Percentiles rank a stretch among this genome's conserved stretches.
These are phyloP conservation scores for Limnephilus auricula DNA, from an alignment of 2,888 invertebrate species.

Conservation along the genomic window DNA sequence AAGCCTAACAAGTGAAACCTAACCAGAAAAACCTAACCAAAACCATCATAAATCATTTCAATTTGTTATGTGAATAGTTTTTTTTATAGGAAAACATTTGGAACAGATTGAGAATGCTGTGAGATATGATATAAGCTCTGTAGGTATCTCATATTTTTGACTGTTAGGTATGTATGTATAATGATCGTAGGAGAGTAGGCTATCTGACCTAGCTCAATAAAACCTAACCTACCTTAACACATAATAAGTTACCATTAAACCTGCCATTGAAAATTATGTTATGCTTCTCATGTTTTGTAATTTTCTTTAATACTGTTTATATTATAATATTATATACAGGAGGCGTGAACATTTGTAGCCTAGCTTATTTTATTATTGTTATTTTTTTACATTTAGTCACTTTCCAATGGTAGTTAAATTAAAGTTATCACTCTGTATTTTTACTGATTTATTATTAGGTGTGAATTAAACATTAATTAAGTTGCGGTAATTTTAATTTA, in stretches of 20 bases:
- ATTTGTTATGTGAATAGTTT: too few species aligned
- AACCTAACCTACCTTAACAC: background rate
- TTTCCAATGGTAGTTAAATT: background rate
- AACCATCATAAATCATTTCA: background rate
- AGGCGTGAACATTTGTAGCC: background rate
- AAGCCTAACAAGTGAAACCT: too few species aligned
- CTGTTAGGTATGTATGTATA: background rate
- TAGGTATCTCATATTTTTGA: background rate
- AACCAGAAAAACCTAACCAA: background rate
- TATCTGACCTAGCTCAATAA: slow-evolving; percentile 2
- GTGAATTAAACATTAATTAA: too few species aligned
- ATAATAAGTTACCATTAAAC: background rate
- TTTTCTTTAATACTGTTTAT: background rate
- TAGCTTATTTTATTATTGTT: background rate
- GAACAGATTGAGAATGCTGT: background rate
- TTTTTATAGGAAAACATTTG: background rate
- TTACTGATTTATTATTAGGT: background rate
- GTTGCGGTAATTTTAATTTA: too few species aligned
- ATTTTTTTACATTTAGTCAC: background rate
- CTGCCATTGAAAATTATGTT: background rate
- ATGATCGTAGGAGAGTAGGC: background rate
- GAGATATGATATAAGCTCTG: background rate
- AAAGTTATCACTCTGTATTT: background rate
- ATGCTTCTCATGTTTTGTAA: background rate
- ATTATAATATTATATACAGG: background rate